Evolutionary conservation across 2,888 invertebrate species (phyloP), one percentile per base, ranked within the genome.

Genomic region (Caradrina kadenii): DNA sequence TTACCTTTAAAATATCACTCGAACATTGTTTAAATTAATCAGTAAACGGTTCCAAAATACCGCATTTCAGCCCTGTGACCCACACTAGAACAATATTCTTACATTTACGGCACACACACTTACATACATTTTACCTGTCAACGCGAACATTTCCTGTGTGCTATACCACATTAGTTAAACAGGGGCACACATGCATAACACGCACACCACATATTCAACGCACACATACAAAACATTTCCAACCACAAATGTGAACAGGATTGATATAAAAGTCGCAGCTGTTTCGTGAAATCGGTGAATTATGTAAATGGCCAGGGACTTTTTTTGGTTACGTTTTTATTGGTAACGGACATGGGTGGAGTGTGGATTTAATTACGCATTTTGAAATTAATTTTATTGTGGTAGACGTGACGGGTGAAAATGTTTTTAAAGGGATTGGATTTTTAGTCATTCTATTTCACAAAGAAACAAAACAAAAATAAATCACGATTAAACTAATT

Each of bases 41-140:
- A 52, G 4, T 5, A 45, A 62, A 62, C n/a, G 11, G 21, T 19
- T 42, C 17, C 26, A 64, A 68, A 58, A 56, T 42, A 58, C 45
- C 4, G 64, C 60, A 76, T 76, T 75, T 79, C 87, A 88, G 50
- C 87, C 88, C 87, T 88, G 66, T 62, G 59, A 81, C 82, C 80
- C 83, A 86, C 79, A 84, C 80, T 73, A 66, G 63, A 64, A 76
- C 21, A 21, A 6, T 31, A 79, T 83, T 76, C 81, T 76, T 80
- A 84, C 83, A 86, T 79, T 72, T 69, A 83, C 61, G 64, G 76
- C 84, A 85, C 85, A 84, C 86, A 84, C 26, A 26, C 26, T n/a
- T 85, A 84, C 63, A 63, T 68, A 76, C 68, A 85, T 73, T 79
- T 76, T 81, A 88, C 86, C 87, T 88, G 87, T 88, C 88, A 86